Evolutionary conservation across 2,113 vertebrate species (phyloP).

Genomic region (Solea senegalensis): DNA sequence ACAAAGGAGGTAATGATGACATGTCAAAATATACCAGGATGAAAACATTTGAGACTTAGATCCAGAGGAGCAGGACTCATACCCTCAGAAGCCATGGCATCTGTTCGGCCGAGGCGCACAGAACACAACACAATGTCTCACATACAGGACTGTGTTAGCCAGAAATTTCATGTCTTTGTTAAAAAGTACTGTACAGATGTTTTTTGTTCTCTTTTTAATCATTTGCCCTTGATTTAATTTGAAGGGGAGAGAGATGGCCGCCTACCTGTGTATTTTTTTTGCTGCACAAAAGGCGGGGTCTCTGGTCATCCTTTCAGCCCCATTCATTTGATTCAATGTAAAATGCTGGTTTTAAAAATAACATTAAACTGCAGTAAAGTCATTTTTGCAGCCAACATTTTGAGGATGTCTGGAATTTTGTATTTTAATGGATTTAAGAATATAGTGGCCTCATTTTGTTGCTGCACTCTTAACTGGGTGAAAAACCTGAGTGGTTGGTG

Average conservation of each 20-base stretch:
- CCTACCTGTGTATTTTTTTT: constrained; percentile 72
- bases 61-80: constrained; percentile 76
- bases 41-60: constrained; percentile 62
- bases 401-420: constrained; percentile 68
- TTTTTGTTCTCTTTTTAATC: constrained; percentile 74
- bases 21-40: constrained; percentile 27
- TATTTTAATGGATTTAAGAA: constrained; percentile 40
- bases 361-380: constrained; percentile 79
- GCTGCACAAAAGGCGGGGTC: constrained; percentile 82
- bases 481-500: constrained; percentile 25
- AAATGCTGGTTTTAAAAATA: constrained; percentile 79
- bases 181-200: constrained; percentile 93
- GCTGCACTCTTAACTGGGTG: constrained; percentile 25
- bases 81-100: constrained; percentile 60
- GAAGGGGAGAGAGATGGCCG: constrained; percentile 62
- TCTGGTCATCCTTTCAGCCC: constrained; percentile 78
- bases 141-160: constrained; percentile 76
- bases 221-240: constrained; percentile 82
- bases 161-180: constrained; percentile 89
- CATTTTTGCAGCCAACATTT: constrained; percentile 71
- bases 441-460: background rate
- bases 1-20: constrained; percentile 31
- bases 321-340: constrained; percentile 76
- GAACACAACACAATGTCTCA: constrained; percentile 35
- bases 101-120: constrained; percentile 48